A percentile compares a stretch with the other conserved stretches of the same genome.
Conservation (phyloP, 2,888 invertebrate species). For the Chrysomela aeneicollis region DNA sequence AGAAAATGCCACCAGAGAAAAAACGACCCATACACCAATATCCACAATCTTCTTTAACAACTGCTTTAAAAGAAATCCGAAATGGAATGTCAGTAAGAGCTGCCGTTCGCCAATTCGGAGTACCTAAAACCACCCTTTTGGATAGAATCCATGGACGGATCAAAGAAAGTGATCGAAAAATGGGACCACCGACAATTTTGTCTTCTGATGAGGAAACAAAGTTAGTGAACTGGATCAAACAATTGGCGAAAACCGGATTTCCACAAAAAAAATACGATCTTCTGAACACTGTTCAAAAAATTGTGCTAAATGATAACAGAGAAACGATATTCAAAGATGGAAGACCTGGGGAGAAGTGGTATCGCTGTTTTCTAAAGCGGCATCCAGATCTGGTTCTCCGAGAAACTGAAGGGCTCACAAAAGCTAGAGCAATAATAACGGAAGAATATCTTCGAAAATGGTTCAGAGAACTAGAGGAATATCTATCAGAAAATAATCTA, state of each 20-base stretch:
- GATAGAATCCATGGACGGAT: slow-evolving; percentile 25
- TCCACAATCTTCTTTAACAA: slow-evolving; percentile 14
- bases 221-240: slow-evolving; percentile 34
- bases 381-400: too few species aligned
- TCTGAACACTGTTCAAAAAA: too few species aligned
- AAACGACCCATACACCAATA: slow-evolving; percentile 23
- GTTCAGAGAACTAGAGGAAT: slow-evolving; percentile 39
- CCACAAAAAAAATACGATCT: slow-evolving; percentile 31
- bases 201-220: slow-evolving; percentile 27
- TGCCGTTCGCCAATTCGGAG: slow-evolving; percentile 24
- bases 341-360: slow-evolving; percentile 47
- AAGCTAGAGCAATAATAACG: slow-evolving; percentile 43
- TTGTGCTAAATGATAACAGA: slow-evolving; percentile 22
- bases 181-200: slow-evolving; percentile 34
- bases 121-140: slow-evolving; percentile 26
- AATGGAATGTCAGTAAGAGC: slow-evolving; percentile 24
- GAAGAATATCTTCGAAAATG: slow-evolving; percentile 43
- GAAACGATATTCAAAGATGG: slow-evolving; percentile 34
- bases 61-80: slow-evolving; percentile 23
- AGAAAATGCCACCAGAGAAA: slow-evolving; percentile 18
- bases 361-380: too few species aligned
- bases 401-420: too few species aligned
- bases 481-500: slow-evolving; percentile 36
- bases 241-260: slow-evolving; percentile 36
- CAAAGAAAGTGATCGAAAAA: slow-evolving; percentile 31